A percentile compares a stretch with the other conserved stretches of the same genome.
Evolutionary conservation across 2,113 vertebrate species (phyloP).

Genomic region (Meriones unguiculatus): DNA sequence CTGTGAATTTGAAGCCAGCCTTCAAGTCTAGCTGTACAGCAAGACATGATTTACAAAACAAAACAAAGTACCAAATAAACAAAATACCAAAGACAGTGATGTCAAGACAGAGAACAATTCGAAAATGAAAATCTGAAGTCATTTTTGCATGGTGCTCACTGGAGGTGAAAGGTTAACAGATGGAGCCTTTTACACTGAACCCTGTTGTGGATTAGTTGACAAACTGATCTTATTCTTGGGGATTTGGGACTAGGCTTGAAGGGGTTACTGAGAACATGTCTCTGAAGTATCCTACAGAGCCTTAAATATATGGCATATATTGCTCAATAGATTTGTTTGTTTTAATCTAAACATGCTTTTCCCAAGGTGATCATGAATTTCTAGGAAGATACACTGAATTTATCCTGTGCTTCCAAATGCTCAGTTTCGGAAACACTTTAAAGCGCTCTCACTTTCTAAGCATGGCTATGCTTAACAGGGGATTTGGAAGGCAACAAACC

Average conservation of each 20-base stretch:
- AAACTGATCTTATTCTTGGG: neutral
- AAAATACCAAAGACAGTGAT: neutral
- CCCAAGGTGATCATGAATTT: neutral
- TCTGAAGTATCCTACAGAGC: neutral
- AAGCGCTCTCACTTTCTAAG: neutral
- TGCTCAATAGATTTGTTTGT: neutral
- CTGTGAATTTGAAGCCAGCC: neutral
- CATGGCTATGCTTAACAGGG: neutral
- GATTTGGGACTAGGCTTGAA: neutral
- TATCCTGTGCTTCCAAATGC: neutral
- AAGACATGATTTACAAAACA: neutral
- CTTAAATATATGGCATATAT: neutral
- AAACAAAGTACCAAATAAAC: neutral
- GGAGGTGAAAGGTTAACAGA: neutral
- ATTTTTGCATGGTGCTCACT: neutral
- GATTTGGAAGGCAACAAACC: neutral
- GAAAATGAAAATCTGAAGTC: neutral
- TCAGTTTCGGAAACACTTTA: neutral
- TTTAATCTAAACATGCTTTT: neutral
- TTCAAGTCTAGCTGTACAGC: neutral
- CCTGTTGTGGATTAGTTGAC: neutral
- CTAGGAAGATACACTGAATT: neutral
- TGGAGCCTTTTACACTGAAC: neutral
- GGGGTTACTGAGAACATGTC: neutral
- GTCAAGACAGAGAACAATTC: neutral